These are phyloP conservation scores for silkworm (Bombyx mori) DNA, from an alignment of 1,140 invertebrate species.

Conservation along the genomic window ASM3026992v2 NC_085131.1:14311001-14311500, in stretches of 20 bases:
- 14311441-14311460: constrained; percentile 74
- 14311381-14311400: too few species aligned
- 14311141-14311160: too few species aligned
- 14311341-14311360: constrained; percentile 75
- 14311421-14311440: constrained; percentile 71
- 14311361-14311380: constrained; percentile 74
- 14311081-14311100: constrained; percentile 73
- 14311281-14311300: constrained; percentile 65
- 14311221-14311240: too few species aligned
- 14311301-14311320: too few species aligned
- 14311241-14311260: constrained; percentile 32
- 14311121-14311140: too few species aligned
- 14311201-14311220: constrained; percentile 37
- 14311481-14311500: too few species aligned
- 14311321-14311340: too few species aligned
- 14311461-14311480: constrained; percentile 53
- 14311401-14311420: too few species aligned
- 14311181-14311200: constrained; percentile 76
- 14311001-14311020: constrained; percentile 30
- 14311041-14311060: constrained; percentile 5
- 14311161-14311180: constrained; percentile 67
- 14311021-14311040: constrained; percentile 18
- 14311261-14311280: constrained; percentile 76
- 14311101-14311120: constrained; percentile 75
- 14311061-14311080: background rate